phyloP scores from a whole-genome alignment of 2,797 vertebrate genomes.

The Sebastes cheni region DNA sequence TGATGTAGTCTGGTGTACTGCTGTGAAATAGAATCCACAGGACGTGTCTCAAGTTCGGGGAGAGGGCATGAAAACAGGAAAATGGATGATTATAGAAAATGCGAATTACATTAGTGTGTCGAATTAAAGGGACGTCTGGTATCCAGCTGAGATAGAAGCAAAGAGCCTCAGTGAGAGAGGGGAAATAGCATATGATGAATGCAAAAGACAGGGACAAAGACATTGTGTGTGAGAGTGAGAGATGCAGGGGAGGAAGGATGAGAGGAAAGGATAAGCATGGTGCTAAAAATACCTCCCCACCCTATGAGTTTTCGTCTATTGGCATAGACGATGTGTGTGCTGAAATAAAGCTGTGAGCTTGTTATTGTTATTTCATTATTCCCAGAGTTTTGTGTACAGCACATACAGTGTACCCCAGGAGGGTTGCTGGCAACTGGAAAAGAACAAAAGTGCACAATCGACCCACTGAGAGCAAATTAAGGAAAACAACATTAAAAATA shows the following conservation, averaged over 20 bases:
- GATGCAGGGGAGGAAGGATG: conserved; percentile 59
- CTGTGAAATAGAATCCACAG: conserved; percentile 75
- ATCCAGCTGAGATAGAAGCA: conserved; percentile 75
- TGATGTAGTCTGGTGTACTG: conserved; percentile 60
- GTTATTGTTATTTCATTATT: conserved; percentile 69
- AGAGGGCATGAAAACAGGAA: conserved; percentile 76
- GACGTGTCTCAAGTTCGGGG: conserved; percentile 70
- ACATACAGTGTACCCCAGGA: conserved; percentile 18
- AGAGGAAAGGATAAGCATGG: conserved; percentile 64
- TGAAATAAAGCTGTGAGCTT: conserved; percentile 66
- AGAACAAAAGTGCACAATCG: conserved; percentile 36
- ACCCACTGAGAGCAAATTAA: conserved; percentile 49
- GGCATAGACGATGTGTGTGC: conserved; percentile 33
- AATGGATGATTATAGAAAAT: conserved; percentile 78
- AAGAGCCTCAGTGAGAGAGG: conserved; percentile 54
- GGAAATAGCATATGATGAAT: conserved; percentile 67
- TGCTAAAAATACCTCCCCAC: conserved; percentile 70
- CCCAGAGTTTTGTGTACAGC: conserved; percentile 31
- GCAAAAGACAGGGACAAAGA: conserved; percentile 68
- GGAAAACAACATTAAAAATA: conserved; percentile 45
- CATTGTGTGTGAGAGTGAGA: conserved; percentile 60
- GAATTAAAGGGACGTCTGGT: conserved; percentile 78
- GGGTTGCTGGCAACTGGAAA: conserved; percentile 37
- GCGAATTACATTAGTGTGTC: conserved; percentile 76
- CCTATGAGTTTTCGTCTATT: conserved; percentile 57